Conservation (phyloP, 2,888 invertebrate genomes). For the Cerceris rybyensis region DNA sequence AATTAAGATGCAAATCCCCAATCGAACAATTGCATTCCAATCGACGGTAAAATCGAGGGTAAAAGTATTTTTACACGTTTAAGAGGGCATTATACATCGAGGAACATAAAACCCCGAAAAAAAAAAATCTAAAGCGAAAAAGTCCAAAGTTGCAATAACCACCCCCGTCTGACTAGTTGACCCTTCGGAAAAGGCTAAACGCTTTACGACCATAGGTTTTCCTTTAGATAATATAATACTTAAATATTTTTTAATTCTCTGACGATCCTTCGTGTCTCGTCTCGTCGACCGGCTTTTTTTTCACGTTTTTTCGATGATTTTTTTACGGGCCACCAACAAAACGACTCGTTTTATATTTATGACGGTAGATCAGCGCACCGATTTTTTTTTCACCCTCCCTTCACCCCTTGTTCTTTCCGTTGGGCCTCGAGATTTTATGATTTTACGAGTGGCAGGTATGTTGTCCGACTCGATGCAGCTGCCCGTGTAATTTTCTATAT, state of each 20-base stretch:
- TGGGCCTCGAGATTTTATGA: conserved; percentile 28
- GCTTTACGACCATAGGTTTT: conserved; percentile 33
- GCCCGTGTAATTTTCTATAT: not conserved
- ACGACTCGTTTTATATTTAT: conserved; percentile 73
- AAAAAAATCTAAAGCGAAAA: conserved; percentile 2
- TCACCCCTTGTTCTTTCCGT: too few species aligned
- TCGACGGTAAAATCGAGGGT: too few species aligned
- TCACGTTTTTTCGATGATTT: conserved; percentile 69
- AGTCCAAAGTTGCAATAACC: conserved; percentile 6
- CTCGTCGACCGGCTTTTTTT: conserved; percentile 6
- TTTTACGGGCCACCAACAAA: conserved; percentile 72
- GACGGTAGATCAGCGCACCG: conserved; percentile 69
- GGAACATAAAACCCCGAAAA: not conserved
- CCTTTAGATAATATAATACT: conserved; percentile 50
- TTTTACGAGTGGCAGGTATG: conserved; percentile 49
- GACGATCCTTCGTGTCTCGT: not conserved
- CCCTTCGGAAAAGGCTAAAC: conserved; percentile 34
- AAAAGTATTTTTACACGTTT: too few species aligned
- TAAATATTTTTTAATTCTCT: conserved; percentile 53
- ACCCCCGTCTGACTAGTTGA: conserved; percentile 36
- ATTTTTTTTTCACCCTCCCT: conserved; percentile 14
- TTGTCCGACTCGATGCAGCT: conserved; percentile 3
- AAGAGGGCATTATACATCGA: not conserved
- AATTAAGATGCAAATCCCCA: too few species aligned
- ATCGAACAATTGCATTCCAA: too few species aligned